These are phyloP conservation scores for Sinocyclocheilus anophthalmus DNA, from an alignment of 2,113 vertebrate species.

Conservation along the genomic window DNA sequence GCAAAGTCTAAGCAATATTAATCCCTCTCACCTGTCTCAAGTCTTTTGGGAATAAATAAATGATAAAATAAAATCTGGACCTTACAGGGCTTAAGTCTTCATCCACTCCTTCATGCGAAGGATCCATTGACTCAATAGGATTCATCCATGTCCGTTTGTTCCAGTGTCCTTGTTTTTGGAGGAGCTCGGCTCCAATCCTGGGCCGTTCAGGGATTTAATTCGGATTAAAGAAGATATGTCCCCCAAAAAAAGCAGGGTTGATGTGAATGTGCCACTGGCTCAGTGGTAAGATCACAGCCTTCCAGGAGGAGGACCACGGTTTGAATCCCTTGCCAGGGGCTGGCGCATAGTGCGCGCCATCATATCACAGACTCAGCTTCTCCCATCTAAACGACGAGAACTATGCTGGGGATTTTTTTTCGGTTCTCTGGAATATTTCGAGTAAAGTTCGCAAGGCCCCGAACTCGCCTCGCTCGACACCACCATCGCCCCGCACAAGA, in stretches of 20 bases:
- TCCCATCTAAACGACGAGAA: too few species aligned
- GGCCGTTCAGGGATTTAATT: background rate
- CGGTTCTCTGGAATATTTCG: too few species aligned
- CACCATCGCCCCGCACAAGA: too few species aligned
- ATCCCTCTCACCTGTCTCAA: background rate
- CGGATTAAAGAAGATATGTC: background rate
- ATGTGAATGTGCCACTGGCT: background rate
- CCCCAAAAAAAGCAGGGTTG: background rate
- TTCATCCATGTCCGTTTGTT: too few species aligned
- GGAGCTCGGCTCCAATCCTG: background rate
- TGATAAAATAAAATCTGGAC: too few species aligned
- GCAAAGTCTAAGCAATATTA: background rate
- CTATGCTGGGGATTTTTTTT: too few species aligned
- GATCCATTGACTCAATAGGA: too few species aligned
- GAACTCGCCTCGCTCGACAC: too few species aligned
- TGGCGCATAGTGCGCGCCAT: background rate
- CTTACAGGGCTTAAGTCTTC: background rate
- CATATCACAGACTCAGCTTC: too few species aligned
- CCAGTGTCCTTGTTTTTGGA: too few species aligned
- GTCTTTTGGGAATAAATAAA: background rate
- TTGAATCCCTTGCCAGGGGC: background rate
- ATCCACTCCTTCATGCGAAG: too few species aligned
- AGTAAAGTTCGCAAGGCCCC: too few species aligned
- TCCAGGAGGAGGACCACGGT: background rate
- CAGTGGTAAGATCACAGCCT: background rate